Conservation (phyloP, 2,797 vertebrate genomes). For the Sebastes ruberrimus region DNA sequence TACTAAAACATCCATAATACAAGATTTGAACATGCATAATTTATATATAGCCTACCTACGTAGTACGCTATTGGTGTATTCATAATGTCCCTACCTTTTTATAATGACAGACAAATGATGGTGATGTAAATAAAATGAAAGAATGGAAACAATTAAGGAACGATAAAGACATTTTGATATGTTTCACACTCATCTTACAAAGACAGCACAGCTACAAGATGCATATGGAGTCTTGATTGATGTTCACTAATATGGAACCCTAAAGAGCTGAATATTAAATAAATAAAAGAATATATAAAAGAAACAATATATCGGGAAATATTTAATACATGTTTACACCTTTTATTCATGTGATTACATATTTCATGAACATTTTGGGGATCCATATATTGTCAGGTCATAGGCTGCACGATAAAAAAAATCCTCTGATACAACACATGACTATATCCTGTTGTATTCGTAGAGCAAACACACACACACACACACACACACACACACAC, state of each 20-base stretch:
- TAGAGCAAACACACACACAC: background rate
- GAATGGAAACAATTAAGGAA: background rate
- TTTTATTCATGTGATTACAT: background rate
- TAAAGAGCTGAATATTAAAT: background rate
- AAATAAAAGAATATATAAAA: background rate
- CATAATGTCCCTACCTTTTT: background rate
- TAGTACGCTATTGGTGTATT: background rate
- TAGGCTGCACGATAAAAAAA: background rate
- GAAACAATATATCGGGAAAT: background rate
- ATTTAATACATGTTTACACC: background rate
- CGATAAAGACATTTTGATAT: background rate
- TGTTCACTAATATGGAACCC: background rate
- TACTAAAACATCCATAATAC: background rate
- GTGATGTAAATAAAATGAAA: background rate
- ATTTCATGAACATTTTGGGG: background rate
- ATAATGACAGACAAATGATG: background rate
- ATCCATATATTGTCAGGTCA: background rate
- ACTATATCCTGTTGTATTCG: background rate
- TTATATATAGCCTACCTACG: background rate
- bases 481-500: background rate
- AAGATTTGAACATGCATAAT: background rate
- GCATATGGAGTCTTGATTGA: background rate
- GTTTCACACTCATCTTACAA: background rate
- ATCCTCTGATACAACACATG: background rate
- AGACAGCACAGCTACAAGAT: background rate